These are phyloP conservation scores for Cyphomyrus discorhynchus DNA, from an alignment of 2,113 vertebrate species.

Conservation along the genomic window DNA sequence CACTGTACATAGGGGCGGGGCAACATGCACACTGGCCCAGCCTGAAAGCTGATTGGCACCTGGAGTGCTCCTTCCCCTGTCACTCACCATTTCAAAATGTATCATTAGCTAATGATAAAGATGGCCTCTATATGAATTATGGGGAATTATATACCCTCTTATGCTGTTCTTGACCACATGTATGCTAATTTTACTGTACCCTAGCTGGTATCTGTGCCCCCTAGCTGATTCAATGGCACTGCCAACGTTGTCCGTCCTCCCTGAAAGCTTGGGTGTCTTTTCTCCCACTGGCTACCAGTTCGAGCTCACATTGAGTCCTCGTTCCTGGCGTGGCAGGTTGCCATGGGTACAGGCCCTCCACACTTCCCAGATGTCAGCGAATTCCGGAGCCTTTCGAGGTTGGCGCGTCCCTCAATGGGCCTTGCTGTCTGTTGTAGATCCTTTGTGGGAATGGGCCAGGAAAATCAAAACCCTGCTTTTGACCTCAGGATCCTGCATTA, in stretches of 20 bases:
- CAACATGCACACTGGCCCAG: background rate
- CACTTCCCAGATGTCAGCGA: background rate
- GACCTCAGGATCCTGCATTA: background rate
- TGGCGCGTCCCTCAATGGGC: background rate
- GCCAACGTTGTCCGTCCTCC: background rate
- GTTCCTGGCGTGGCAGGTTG: background rate
- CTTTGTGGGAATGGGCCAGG: background rate
- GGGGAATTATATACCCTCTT: background rate
- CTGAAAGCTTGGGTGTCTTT: background rate
- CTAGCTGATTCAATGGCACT: background rate
- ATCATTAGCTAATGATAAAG: background rate
- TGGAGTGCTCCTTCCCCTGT: background rate
- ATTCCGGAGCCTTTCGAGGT: background rate
- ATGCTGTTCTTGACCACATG: background rate
- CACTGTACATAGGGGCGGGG: background rate
- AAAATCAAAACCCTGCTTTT: background rate
- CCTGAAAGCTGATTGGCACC: background rate
- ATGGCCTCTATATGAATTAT: background rate
- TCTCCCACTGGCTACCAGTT: background rate
- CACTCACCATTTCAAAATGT: background rate
- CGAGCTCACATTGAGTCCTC: background rate
- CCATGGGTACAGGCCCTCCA: background rate
- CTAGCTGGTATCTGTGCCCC: background rate
- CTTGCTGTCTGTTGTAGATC: background rate
- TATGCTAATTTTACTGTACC: background rate